phyloP scores from a whole-genome alignment of 2,797 vertebrate species.

The Carduelis carduelis region DNA sequence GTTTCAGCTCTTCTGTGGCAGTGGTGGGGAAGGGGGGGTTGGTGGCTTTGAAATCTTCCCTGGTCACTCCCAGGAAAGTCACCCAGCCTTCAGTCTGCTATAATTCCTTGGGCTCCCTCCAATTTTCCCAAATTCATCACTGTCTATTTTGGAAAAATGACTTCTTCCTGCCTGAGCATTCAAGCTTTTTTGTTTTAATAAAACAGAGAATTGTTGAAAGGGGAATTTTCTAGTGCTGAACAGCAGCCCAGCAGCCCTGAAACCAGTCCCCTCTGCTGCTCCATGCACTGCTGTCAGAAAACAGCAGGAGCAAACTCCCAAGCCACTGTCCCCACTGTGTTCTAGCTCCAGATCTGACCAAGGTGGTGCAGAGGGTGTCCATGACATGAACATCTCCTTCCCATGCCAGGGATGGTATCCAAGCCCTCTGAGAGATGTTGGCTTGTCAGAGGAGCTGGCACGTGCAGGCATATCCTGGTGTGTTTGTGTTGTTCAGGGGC shows the following conservation, averaged over 20 bases:
- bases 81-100: background rate
- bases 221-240: background rate
- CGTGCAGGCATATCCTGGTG: background rate
- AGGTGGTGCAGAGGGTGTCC: background rate
- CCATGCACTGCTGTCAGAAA: background rate
- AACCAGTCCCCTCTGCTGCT: background rate
- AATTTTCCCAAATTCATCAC: slow-evolving; percentile 14
- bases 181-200: background rate
- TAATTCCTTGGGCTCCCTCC: slow-evolving; percentile 16
- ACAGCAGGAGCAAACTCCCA: background rate
- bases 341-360: background rate
- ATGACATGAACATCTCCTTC: background rate
- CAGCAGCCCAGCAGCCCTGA: background rate
- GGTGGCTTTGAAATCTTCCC: background rate
- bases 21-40: background rate
- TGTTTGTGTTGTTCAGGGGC: background rate
- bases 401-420: background rate
- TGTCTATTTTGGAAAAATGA: slow-evolving; percentile 31
- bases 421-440: background rate
- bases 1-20: background rate
- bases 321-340: fast-evolving
- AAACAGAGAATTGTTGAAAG: background rate
- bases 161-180: background rate
- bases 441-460: background rate
- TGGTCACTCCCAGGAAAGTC: slow-evolving; percentile 1